Evolutionary conservation across 2,797 vertebrate species (phyloP), one percentile per base, ranked within the genome.

Genomic region (Epinephelus malabaricus): DNA sequence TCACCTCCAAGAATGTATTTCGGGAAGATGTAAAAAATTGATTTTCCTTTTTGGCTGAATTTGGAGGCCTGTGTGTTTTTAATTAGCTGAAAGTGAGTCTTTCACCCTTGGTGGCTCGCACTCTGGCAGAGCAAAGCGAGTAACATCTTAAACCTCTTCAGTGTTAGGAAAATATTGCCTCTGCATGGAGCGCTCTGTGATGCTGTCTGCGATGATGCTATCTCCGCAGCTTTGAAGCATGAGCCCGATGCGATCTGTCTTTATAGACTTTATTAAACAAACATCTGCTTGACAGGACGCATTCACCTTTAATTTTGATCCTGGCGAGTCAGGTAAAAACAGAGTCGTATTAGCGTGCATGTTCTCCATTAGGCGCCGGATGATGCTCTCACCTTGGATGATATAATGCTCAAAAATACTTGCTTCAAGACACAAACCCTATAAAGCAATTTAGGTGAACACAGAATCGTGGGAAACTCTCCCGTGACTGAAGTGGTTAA

Each of bases 381-480:
- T 19, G 54, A 80, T 61, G 71, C 43, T 40, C 47, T 64, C 4
- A 2, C 14, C 34, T 71, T 8, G 4, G 53, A 65, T 54, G 58
- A 82, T 17, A 46, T 43, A 55, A 8, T 46, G 58, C 38, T 85
- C 62, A 76, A 71, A 79, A 79, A 76, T 19, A 74, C 65, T 50
- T 47, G 34, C 65, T 63, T 64, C 17, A 23, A 38, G 58, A 71
- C 51, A 13, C 55, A 27, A 58, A 8, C 74, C 61, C 47, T 78
- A 65, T 77, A 67, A 77, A 47, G 89, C 27, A 8, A 45, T 72
- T 64, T 62, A 75, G 73, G 73, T 67, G 69, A 83, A 85, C 66
- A 43, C 9, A n/a, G 75, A 83, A 63, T 75, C 82, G 86, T 93
- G 92, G 91, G 92, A 94, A 94, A 84, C 66, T 40, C 12, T 19